Evolutionary conservation across 2,113 vertebrate genomes (phyloP), one percentile per base, ranked within the genome.

Genomic region (Pterocles burchelli): DNA sequence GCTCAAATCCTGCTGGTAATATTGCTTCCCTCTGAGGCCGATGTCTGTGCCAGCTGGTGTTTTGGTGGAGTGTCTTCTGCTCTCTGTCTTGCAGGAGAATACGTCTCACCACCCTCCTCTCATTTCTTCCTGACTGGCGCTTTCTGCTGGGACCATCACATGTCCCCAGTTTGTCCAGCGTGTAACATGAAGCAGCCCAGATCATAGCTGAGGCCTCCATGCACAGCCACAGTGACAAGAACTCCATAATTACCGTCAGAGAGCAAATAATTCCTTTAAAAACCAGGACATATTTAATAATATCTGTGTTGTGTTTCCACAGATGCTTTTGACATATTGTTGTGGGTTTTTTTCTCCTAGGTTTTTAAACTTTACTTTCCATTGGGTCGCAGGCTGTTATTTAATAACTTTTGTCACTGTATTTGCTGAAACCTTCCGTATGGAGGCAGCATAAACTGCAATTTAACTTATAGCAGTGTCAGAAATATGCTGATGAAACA

Each of bases 91-190:
- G 28, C 19, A 54, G 51, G n/a, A 70, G 52, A 71, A 71, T 1
- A 0, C 0, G 0, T 55, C 41, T 55, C 43, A 1, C 41, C 63
- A 36, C 45, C 13, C 13, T 77, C 15, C 21, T 45, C 52, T 55
- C 14, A 6, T 31, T 21, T 58, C 45, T 58, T 74, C 15, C 33
- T 2, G 2, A 48, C 17, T 21, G 36, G 17, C 11, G 11, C 49
- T n/a, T 68, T 71, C 63, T 54, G 17, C 43, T 28, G 57, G 62
- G 28, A 57, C 45, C 1, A 0, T 46, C 1, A 1, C 1, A 0
- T 54, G 11, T 2, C 3, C 55, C 1, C 3, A 5, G 22, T 61
- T 17, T 49, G 18, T 76, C 52, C 59, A 11, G 9, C 5, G 6
- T 6, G 3, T 57, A 41, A 22, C 31, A 7, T 2, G 9, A 54